Evolutionary conservation across 2,113 vertebrate species (phyloP).

Genomic region (Montifringilla adamsi): DNA sequence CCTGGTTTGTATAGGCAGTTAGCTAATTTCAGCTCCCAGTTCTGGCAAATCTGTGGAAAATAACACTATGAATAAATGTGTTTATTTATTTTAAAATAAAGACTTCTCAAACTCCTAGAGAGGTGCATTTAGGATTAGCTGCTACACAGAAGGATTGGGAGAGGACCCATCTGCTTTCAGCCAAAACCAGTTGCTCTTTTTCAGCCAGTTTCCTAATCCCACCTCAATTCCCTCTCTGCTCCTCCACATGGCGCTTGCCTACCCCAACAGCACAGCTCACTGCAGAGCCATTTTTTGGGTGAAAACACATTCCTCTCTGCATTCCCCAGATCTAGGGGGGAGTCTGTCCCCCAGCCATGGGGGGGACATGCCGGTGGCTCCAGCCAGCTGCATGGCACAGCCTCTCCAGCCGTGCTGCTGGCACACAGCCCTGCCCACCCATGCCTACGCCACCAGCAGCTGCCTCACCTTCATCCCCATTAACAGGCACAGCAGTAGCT

Average conservation of each 20-base stretch:
- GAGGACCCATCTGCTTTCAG: neutral
- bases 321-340: neutral
- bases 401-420: fast-evolving
- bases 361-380: fast-evolving
- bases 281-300: neutral
- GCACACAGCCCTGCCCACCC: neutral
- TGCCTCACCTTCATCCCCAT: neutral
- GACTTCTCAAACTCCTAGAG: neutral
- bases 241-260: neutral
- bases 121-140: neutral
- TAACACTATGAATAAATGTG: neutral
- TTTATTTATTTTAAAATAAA: neutral
- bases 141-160: neutral
- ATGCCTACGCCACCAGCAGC: fast-evolving
- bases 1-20: neutral
- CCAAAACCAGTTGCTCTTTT: neutral
- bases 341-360: neutral
- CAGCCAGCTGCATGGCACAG: fast-evolving
- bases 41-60: neutral
- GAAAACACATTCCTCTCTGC: neutral
- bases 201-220: neutral
- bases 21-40: neutral
- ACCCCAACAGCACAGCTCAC: neutral
- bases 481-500: neutral
- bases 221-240: neutral